Evolutionary conservation across 2,113 vertebrate genomes (phyloP).

Genomic region (Cranoglanis bouderius): DNA sequence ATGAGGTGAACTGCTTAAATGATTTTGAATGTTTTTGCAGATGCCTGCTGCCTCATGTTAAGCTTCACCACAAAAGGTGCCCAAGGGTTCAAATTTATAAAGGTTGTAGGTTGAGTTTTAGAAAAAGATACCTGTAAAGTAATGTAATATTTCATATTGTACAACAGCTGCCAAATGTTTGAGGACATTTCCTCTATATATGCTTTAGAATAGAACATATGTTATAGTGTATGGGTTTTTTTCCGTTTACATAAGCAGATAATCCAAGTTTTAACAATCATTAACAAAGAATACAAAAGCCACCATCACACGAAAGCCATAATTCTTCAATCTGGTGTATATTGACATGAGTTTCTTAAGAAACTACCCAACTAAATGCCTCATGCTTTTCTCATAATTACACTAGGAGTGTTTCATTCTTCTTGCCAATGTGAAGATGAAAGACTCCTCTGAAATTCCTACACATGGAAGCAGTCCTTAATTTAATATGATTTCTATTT

Average conservation of each 20-base stretch:
- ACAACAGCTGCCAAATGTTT: neutral
- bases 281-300: neutral
- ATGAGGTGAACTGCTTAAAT: slow-evolving; percentile 64
- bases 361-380: neutral
- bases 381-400: neutral
- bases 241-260: neutral
- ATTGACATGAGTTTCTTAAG: neutral
- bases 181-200: neutral
- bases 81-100: neutral
- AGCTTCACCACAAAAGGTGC: neutral
- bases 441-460: slow-evolving; percentile 36
- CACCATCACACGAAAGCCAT: neutral
- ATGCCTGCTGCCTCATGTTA: slow-evolving; percentile 48
- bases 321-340: neutral
- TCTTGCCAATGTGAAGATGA: slow-evolving; percentile 5
- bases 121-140: neutral
- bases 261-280: neutral
- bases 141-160: neutral
- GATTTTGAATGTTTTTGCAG: slow-evolving; percentile 67
- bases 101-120: neutral
- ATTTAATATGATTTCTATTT: slow-evolving; percentile 66
- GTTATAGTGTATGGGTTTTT: neutral
- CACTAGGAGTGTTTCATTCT: neutral
- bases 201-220: neutral
- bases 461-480: slow-evolving; percentile 52